Conservation (phyloP, 1,140 invertebrate species). For the Hormaphis cornu region DNA sequence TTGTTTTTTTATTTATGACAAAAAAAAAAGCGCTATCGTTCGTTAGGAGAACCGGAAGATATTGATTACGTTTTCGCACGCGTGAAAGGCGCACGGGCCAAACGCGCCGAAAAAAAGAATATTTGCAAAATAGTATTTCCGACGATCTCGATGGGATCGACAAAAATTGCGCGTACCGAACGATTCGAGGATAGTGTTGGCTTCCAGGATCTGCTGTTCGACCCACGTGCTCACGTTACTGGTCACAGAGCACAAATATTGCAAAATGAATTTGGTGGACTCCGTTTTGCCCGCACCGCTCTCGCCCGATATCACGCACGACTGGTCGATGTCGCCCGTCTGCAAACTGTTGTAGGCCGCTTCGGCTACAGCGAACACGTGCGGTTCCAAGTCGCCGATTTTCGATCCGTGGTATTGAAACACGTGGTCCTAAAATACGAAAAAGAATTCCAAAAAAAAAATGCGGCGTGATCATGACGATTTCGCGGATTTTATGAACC, state of each 20-base stretch:
- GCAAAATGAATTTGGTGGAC: conserved; percentile 88
- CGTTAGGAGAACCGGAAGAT: no score
- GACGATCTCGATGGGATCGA: no score
- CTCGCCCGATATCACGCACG: conserved; percentile 94
- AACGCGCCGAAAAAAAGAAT: no score
- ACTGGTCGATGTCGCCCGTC: conserved; percentile 60
- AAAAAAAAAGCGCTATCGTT: no score
- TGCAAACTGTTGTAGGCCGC: conserved; percentile 68
- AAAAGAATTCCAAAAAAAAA: no score
- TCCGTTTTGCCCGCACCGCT: conserved; percentile 97
- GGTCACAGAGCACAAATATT: conserved; percentile 87
- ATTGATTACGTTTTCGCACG: no score
- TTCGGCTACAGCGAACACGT: conserved; percentile 83
- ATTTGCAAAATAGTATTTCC: no score
- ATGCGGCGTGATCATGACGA: no score
- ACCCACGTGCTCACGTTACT: conserved; percentile 86
- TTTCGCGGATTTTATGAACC: no score
- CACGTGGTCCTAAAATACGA: conserved; percentile 60
- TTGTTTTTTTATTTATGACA: no score
- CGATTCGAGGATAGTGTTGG: conserved; percentile 84
- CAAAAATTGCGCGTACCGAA: conserved; percentile 59
- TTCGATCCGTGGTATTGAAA: conserved; percentile 70
- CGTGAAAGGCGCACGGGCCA: no score
- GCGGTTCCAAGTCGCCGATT: conserved; percentile 70
- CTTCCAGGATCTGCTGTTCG: conserved; percentile 87